Evolutionary conservation across 2,797 vertebrate species (phyloP), one percentile per base, ranked within the genome.

Genomic region (Anomalospiza imberbis): DNA sequence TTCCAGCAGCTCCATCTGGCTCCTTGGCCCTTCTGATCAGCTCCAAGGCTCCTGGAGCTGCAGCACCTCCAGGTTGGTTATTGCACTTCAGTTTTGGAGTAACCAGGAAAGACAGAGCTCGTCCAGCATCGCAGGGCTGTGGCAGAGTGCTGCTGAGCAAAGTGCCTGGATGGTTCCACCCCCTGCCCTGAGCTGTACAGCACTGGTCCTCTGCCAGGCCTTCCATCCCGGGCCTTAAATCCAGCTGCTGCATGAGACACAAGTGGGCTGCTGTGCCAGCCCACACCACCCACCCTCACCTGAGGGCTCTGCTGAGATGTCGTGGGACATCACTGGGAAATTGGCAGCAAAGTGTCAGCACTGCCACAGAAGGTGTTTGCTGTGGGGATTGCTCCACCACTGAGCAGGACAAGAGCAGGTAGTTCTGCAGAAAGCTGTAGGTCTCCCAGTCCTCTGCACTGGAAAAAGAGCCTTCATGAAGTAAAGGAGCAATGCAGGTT

Each of bases 301-400:
- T 34, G 29, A 60, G 29, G 28, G 31, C 57, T 47, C 9, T 47
- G 61, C 68, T 48, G 36, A 71, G 65, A 17, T 36, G 25, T 6
- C 0, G 0, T 36, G n/a, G 34, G 36, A 74, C 34, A 72, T 51
- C n/a, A 34, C 4, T 1, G 2, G 47, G 54, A 61, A 85, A 29
- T 1, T 2, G 7, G 36, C 74, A 62, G 58, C 28, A 14, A 17
- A 55, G 21, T 10, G 14, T 31, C n/a, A 1, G 32, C 4, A 6
- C 54, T 91, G 58, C 50, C 34, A 34, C 65, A 53, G 70, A 50
- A 86, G 61, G 40, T 15, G 19, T 18, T 70, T 85, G 40, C 32
- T 50, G 7, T 36, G 17, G 47, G 9, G 9, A 55, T 28, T 48
- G 53, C 28, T 80, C 62, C 60, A 36, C 7, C 45, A 4, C 38